A percentile compares a stretch with the other conserved stretches of the same genome.
phyloP scores from a whole-genome alignment of 2,113 vertebrate species.

The Epinephelus moara region DNA sequence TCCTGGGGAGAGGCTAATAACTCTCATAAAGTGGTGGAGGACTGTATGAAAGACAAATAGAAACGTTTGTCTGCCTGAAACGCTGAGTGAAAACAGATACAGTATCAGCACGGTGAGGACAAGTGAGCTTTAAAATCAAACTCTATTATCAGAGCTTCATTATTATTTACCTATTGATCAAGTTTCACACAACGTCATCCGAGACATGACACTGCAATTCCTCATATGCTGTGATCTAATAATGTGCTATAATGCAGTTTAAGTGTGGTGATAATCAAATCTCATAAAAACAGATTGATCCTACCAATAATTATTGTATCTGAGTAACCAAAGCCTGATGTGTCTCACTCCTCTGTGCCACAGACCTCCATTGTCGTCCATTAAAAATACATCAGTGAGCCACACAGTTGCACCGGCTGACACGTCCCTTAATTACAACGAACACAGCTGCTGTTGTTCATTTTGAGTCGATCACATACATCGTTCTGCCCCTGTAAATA shows the following conservation, averaged over 20 bases:
- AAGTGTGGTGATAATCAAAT: background rate
- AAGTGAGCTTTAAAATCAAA: conserved; percentile 5
- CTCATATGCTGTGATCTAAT: background rate
- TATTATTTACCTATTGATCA: conserved; percentile 9
- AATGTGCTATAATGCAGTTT: background rate
- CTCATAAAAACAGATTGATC: background rate
- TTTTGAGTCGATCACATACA: background rate
- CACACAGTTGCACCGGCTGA: background rate
- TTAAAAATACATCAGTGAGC: background rate
- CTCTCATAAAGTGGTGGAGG: conserved; percentile 23
- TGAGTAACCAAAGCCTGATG: background rate
- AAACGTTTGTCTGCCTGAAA: background rate
- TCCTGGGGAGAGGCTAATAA: conserved; percentile 34
- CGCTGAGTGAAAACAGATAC: conserved; percentile 4
- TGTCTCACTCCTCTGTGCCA: background rate
- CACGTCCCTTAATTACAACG: background rate
- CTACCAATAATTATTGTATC: background rate
- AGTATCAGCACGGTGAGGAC: background rate
- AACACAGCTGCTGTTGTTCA: background rate
- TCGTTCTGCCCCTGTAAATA: no score
- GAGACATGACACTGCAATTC: background rate
- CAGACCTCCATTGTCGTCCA: background rate
- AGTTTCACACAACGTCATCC: background rate
- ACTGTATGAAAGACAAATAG: conserved; percentile 9
- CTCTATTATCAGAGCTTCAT: background rate